Evolutionary conservation across 2,113 vertebrate species (phyloP), one percentile per base, ranked within the genome.

Genomic region (Prolemur simus): DNA sequence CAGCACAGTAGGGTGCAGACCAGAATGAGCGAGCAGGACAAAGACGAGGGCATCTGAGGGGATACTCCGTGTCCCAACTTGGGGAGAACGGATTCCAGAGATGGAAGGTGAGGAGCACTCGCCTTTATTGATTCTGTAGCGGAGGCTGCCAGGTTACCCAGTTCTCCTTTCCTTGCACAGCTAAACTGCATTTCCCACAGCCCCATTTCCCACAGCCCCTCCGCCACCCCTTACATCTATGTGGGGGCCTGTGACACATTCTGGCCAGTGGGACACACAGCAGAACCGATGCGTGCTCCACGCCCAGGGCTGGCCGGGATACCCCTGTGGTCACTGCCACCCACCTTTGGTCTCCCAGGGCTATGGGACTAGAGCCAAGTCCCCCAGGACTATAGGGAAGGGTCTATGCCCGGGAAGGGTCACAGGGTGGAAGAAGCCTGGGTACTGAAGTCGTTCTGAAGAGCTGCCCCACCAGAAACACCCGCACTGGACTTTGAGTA

Each of bases 111-210:
- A 14, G 21, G 20, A 49, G 4, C 49, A 10, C 4, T 58, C 9
- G 0, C 39, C 14, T 27, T n/a, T 6, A 6, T 1, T 9, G 42
- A 47, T 18, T 60, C 25, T 27, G 0, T 18, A 9, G 8, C 11
- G 27, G 15, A 63, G 18, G 6, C 14, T 39, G 2, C 32, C 27
- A 3, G 42, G 20, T 71, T 34, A 21, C 27, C 18, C 6, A 0
- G 34, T 45, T 49, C 27, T 32, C 42, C 23, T 54, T 39, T 47
- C 56, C 63, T 64, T 10, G n/a, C 12, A 18, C 0, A 29, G 66
- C 34, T 58, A n/a, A 76, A n/a, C 71, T 15, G 2, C 17, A 34
- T 15, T 84, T 47, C 12, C n/a, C 42, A 10, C 25, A 45, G 47
- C 6, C 47, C 13, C 60, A 34, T 15, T 84, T 47, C 12, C n/a